phyloP scores from a whole-genome alignment of 1,140 invertebrate genomes.

The Linepithema humile region DNA sequence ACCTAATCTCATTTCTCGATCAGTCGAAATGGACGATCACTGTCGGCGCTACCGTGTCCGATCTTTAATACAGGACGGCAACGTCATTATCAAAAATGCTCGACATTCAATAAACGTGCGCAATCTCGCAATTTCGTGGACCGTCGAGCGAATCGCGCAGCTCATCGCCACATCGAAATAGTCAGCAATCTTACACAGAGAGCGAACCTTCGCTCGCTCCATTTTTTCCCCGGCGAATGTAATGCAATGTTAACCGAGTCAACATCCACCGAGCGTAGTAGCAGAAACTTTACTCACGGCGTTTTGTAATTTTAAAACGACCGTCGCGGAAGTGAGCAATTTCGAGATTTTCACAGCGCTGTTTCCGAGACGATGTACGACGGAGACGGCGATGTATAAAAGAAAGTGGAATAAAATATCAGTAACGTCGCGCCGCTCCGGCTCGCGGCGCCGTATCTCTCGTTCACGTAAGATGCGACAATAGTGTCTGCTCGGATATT shows the following conservation, averaged over 20 bases:
- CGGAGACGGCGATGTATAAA: not conserved
- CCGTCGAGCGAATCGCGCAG: not conserved
- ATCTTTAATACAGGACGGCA: not conserved
- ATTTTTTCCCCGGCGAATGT: constrained; percentile 9
- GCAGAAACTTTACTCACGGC: constrained; percentile 13
- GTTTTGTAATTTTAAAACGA: constrained; percentile 29
- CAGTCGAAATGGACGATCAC: not conserved
- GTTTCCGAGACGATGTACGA: constrained; percentile 9
- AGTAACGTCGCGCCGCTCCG: not conserved
- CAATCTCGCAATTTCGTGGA: not conserved
- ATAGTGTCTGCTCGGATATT: constrained; percentile 9
- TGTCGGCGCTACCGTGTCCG: not conserved
- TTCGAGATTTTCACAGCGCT: constrained; percentile 21
- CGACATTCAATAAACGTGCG: not conserved
- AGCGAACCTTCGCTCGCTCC: not conserved
- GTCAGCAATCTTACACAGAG: not conserved
- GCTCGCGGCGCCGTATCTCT: constrained; percentile 17
- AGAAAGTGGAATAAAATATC: constrained; percentile 41
- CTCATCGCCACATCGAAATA: not conserved
- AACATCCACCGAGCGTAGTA: constrained; percentile 21
- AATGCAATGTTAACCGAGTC: constrained; percentile 30
- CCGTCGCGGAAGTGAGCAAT: constrained; percentile 26
- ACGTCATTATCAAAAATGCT: not conserved
- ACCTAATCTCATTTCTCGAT: not conserved
- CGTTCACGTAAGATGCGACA: constrained; percentile 15